phyloP scores from a whole-genome alignment of 2,113 vertebrate species.

The Dasyprocta punctata region DNA sequence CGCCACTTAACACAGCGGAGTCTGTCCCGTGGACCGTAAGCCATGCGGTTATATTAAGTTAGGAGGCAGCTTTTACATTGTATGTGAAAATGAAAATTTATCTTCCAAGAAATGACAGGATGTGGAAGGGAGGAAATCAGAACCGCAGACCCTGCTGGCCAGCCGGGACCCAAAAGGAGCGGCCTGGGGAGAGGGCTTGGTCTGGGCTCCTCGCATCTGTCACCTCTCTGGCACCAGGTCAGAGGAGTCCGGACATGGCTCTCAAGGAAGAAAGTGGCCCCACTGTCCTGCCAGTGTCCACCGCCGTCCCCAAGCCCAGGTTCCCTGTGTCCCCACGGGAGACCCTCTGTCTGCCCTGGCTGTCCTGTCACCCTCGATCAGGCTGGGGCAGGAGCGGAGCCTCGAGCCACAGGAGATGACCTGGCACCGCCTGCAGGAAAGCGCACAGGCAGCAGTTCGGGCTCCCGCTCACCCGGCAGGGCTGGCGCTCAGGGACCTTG shows the following conservation, averaged over 20 bases:
- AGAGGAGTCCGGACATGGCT: not conserved
- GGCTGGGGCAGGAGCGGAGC: not conserved
- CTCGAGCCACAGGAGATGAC: accelerated
- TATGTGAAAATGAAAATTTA: not conserved
- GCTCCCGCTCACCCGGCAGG: accelerated
- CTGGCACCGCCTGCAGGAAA: not conserved
- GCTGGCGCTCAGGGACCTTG: accelerated
- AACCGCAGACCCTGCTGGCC: not conserved
- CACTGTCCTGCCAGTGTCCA: accelerated
- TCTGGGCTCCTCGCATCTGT: accelerated
- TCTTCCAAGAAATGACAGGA: not conserved
- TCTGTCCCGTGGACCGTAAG: not conserved
- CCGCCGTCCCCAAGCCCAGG: not conserved
- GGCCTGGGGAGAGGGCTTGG: not conserved
- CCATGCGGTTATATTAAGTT: not conserved
- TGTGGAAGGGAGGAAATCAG: not conserved
- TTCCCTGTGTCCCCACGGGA: not conserved
- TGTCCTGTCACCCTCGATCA: accelerated
- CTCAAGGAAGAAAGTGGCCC: not conserved
- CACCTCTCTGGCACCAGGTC: accelerated
- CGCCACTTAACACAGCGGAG: not conserved
- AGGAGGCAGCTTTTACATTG: not conserved
- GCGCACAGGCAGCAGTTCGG: too few relatives aligned
- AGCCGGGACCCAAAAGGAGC: not conserved
- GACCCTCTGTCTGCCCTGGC: accelerated